These are phyloP conservation scores for Zaprionus vittiger DNA, from an alignment of 1,140 invertebrate genomes.

Conservation along the genomic window DNA sequence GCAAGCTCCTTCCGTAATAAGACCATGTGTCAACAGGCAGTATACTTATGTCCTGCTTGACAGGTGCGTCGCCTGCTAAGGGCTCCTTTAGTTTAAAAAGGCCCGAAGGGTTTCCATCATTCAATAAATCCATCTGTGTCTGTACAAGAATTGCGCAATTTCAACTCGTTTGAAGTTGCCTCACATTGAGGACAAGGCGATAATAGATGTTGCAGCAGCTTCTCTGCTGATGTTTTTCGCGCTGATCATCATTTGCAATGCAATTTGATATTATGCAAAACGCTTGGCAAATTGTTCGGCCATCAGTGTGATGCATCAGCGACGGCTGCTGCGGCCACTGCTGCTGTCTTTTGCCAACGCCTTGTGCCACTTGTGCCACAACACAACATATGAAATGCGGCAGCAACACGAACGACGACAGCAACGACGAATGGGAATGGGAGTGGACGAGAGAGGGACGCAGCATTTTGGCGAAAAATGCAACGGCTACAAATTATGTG, in stretches of 20 bases:
- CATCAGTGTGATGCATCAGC: slow-evolving; percentile 76
- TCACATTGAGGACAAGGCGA: neutral
- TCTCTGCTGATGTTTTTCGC: slow-evolving; percentile 2
- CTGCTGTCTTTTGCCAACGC: slow-evolving; percentile 37
- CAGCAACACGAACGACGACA: slow-evolving; percentile 44
- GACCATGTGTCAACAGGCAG: slow-evolving; percentile 56
- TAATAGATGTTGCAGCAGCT: neutral
- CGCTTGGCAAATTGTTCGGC: slow-evolving; percentile 74
- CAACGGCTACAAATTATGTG: slow-evolving; percentile 81
- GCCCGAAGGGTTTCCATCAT: neutral
- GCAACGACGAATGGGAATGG: slow-evolving; percentile 29
- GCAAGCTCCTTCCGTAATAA: neutral
- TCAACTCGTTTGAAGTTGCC: neutral
- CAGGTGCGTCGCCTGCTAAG: slow-evolving; percentile 10
- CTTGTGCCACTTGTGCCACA: slow-evolving; percentile 20
- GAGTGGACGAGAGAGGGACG: slow-evolving; percentile 30
- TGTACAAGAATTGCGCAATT: neutral
- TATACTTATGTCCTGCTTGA: slow-evolving; percentile 39
- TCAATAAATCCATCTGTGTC: neutral
- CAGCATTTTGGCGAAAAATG: slow-evolving; percentile 79
- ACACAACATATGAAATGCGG: slow-evolving; percentile 41
- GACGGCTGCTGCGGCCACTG: neutral
- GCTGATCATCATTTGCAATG: slow-evolving; percentile 72
- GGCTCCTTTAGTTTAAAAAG: too few species aligned
- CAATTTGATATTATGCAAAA: slow-evolving; percentile 72